These are phyloP conservation scores for Albula goreensis DNA, from an alignment of 2,113 vertebrate genomes.

Conservation along the genomic window DNA sequence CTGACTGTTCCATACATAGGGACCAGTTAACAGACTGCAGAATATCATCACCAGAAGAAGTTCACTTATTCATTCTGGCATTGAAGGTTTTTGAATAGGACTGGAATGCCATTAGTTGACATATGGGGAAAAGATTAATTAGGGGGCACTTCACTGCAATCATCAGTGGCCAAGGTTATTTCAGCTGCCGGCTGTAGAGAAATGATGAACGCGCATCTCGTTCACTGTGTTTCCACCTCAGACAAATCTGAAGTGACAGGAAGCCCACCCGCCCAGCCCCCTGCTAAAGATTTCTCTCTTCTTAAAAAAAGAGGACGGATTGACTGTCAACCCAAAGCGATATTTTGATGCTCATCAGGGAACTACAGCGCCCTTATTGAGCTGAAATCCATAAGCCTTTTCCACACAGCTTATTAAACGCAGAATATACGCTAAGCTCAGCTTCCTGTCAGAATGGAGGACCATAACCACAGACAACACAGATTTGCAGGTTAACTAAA, in stretches of 20 bases:
- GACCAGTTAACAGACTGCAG: too few relatives aligned
- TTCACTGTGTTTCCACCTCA: neutral
- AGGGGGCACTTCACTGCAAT: neutral
- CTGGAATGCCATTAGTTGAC: neutral
- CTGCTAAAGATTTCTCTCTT: neutral
- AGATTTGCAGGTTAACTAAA: neutral
- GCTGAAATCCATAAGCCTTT: neutral
- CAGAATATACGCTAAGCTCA: neutral
- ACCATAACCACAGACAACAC: neutral
- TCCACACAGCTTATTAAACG: neutral
- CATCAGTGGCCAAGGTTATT: neutral
- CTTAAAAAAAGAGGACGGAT: neutral
- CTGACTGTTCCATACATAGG: too few relatives aligned
- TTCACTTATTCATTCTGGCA: neutral
- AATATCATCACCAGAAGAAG: neutral
- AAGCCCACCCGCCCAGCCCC: neutral
- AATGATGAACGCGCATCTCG: neutral
- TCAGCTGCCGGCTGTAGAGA: neutral
- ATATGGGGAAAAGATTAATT: neutral
- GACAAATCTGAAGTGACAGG: conserved; percentile 3
- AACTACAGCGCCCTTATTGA: neutral
- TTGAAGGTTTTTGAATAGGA: neutral
- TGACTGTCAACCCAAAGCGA: neutral
- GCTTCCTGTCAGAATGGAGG: neutral
- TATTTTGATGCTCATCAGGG: neutral